Base-by-base conservation (phyloP, 2,113 vertebrate species). In the Pelvicachromis taeniatus region DNA sequence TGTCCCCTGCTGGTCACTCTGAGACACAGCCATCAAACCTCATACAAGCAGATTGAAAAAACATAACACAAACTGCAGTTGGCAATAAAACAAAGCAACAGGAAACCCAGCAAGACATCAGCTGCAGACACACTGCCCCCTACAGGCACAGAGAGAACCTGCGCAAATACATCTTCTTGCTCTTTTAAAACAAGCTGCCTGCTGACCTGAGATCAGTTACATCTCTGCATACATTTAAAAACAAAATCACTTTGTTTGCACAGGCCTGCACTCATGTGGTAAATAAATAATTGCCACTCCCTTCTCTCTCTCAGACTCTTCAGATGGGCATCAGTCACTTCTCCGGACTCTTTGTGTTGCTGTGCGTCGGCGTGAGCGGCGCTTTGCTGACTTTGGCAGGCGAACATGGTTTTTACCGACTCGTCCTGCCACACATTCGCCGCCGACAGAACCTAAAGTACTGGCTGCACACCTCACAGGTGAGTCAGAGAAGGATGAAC, bases 321-420 rank as follows among this genome's bases (percentile, higher is more conserved):
- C 98, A 99, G 95, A 98, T 98, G 98, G 97, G 97, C 8, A 96
- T 98, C 91, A 95, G 95, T 68, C 98, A 99, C 92, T 98, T 99
- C 92, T 98, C 97, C 0, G 98, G 98, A 19, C 95, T 98, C 45
- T 99, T 98, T 0, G 95, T 98, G 84, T 92, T 99, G 85, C 93
- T 99, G 17, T 97, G 97, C 86, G 90, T 98, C 1, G 98, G 98
- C 3, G 96, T 99, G 23, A 94, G 95, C 5, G 97, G 97, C 1
- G 97, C 98, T 0, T 91, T 99, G 78, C 96, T 99, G 83, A 97
- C 97, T 40, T 96, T 97, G 0, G 92, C 96, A 14, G 96, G 96
- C 0, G 97, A 99, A 81, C 97, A 97, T 6, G 53, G 96, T 63
- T 97, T 98, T 94, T 99, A 96, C 83, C 96, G 77, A 79, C 95